Percentiles rank a stretch among this genome's conserved stretches.
phyloP scores from a whole-genome alignment of 2,113 vertebrate species.

The Lepidothrix coronata region DNA sequence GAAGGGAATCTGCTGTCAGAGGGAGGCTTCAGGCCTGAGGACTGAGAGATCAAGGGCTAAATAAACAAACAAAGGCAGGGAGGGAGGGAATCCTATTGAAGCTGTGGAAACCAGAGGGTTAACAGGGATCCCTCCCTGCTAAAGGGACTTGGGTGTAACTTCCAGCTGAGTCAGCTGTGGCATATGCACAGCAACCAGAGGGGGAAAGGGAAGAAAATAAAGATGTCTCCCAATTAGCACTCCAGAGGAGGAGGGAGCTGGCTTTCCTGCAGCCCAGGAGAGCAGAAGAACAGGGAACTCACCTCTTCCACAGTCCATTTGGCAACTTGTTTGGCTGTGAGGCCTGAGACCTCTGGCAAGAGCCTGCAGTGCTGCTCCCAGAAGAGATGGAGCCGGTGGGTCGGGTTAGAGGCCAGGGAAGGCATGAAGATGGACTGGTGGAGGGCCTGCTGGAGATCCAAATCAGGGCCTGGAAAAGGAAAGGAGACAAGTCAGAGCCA shows the following conservation, averaged over 20 bases:
- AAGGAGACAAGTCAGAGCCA: neutral
- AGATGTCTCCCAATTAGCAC: neutral
- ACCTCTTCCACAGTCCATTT: constrained; percentile 90
- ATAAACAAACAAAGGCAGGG: neutral
- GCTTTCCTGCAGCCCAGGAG: neutral
- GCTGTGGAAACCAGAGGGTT: neutral
- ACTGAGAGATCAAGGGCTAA: neutral
- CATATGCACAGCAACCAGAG: neutral
- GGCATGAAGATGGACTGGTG: constrained; percentile 90
- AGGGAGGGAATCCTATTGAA: neutral
- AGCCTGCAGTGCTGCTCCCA: constrained; percentile 92
- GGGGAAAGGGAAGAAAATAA: neutral
- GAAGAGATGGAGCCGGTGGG: constrained; percentile 84
- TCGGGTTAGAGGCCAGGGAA: constrained; percentile 78
- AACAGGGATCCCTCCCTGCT: neutral
- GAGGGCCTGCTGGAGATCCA: constrained; percentile 86
- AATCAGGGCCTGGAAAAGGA: constrained; percentile 64
- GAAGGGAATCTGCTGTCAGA: neutral
- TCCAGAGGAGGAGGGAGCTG: neutral
- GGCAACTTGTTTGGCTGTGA: constrained; percentile 87
- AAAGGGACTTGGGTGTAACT: neutral
- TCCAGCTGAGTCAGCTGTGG: neutral
- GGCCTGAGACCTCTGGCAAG: constrained; percentile 86
- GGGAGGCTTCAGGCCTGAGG: neutral
- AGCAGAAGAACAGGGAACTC: constrained; percentile 1